Evolutionary conservation across 2,888 invertebrate genomes (phyloP).

Genomic region (Cataglyphis albicans): DNA sequence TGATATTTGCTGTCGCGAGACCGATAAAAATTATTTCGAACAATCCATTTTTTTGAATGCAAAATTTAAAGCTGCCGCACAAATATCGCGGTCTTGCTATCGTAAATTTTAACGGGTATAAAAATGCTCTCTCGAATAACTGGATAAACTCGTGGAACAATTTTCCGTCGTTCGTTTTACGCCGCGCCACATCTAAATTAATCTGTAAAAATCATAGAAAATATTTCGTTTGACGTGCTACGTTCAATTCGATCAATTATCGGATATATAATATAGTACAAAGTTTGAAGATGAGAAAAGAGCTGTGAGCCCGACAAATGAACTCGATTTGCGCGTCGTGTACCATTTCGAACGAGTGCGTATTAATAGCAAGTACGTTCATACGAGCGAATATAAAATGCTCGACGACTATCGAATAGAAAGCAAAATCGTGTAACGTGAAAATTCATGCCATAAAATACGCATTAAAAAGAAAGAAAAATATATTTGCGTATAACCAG

Average conservation of each 20-base stretch:
- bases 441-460: constrained; percentile 70
- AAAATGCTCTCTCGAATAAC: not conserved
- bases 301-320: not conserved
- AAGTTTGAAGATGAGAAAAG: constrained; percentile 9
- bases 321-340: constrained; percentile 13
- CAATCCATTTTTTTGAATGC: not conserved
- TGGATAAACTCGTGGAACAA: constrained; percentile 28
- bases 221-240: not conserved
- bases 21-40: not conserved
- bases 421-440: constrained; percentile 74
- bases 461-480: constrained; percentile 63
- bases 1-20: not conserved
- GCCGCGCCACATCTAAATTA: constrained; percentile 30
- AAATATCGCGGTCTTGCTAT: constrained; percentile 33
- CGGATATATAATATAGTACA: not conserved
- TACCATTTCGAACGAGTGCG: constrained; percentile 24
- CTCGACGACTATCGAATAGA: constrained; percentile 69
- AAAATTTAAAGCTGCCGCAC: not conserved
- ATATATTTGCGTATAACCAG: constrained; percentile 33
- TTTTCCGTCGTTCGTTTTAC: constrained; percentile 20
- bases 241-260: not conserved
- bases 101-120: constrained; percentile 42
- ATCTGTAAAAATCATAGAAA: constrained; percentile 16
- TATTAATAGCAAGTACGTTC: not conserved
- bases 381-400: constrained; percentile 63